phyloP scores from a whole-genome alignment of 1,140 invertebrate genomes.

The Cotesia typhae region DNA sequence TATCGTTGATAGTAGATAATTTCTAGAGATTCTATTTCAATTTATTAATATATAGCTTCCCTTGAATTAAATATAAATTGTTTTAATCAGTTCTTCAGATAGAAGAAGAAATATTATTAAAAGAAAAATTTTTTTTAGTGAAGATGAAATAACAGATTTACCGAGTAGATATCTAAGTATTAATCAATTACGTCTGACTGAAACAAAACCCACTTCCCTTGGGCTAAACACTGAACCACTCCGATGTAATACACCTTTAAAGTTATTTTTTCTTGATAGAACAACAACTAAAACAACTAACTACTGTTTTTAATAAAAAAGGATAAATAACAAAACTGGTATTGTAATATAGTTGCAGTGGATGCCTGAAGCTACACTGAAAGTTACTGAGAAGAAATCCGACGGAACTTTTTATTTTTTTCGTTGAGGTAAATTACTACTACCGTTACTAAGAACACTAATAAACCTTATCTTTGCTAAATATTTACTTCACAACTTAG shows the following conservation, averaged over 20 bases:
- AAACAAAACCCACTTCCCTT: slow-evolving; percentile 4
- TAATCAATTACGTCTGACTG: slow-evolving; percentile 2
- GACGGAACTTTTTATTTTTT: neutral
- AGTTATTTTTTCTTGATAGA: neutral
- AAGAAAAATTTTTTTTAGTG: too few species aligned
- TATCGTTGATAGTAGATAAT: too few species aligned
- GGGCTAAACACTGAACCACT: neutral
- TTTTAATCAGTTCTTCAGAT: too few species aligned
- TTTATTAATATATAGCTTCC: too few species aligned
- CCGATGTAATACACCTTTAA: neutral
- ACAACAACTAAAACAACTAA: neutral
- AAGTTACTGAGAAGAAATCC: neutral
- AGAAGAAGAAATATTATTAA: too few species aligned
- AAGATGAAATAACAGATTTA: too few species aligned
- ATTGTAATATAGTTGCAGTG: neutral
- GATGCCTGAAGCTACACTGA: neutral
- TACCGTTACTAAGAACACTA: slow-evolving; percentile 3
- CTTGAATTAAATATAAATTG: too few species aligned
- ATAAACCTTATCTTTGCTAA: slow-evolving; percentile 11
- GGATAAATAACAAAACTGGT: neutral
- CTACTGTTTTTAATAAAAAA: neutral
- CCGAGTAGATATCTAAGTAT: neutral
- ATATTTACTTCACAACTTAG: slow-evolving; percentile 5
- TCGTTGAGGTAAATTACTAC: neutral
- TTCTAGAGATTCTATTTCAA: too few species aligned